Evolutionary conservation across 1,140 invertebrate species (phyloP).

Genomic region (Lasioglossum baleicum): DNA sequence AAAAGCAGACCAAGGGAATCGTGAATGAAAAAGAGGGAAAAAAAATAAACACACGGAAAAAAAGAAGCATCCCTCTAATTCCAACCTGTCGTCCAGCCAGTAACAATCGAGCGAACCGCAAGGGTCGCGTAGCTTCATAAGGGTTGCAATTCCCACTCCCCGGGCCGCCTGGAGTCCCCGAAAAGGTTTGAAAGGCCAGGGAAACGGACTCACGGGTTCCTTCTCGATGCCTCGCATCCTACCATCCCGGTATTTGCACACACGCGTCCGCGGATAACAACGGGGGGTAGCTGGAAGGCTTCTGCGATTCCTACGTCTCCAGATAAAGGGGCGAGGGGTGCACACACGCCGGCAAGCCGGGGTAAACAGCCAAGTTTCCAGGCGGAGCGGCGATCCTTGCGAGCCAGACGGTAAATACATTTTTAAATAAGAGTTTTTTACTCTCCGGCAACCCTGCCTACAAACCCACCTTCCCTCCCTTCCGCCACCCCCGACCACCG

Average conservation of each 20-base stretch:
- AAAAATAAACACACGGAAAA: too few species aligned
- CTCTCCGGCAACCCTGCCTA: slow-evolving; percentile 33
- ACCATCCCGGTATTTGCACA: slow-evolving; percentile 40
- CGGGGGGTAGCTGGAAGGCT: slow-evolving; percentile 35
- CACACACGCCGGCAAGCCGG: slow-evolving; percentile 33
- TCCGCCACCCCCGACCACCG: slow-evolving; percentile 7
- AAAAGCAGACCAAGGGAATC: not conserved
- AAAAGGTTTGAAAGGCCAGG: slow-evolving; percentile 60
- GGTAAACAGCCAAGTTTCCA: slow-evolving; percentile 70
- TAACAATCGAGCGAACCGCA: slow-evolving; percentile 43
- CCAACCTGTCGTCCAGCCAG: slow-evolving; percentile 31
- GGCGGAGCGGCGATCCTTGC: slow-evolving; percentile 68
- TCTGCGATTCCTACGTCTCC: slow-evolving; percentile 60
- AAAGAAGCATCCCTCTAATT: slow-evolving; percentile 18
- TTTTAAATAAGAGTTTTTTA: slow-evolving; percentile 80
- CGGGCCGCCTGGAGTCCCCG: slow-evolving; percentile 20
- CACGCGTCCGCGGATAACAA: slow-evolving; percentile 52
- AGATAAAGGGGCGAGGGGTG: slow-evolving; percentile 54
- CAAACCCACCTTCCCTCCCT: too few species aligned
- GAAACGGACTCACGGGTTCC: slow-evolving; percentile 57
- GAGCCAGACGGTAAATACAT: slow-evolving; percentile 78
- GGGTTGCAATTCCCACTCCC: slow-evolving; percentile 50
- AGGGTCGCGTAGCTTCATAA: slow-evolving; percentile 51
- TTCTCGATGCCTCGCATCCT: slow-evolving; percentile 25
- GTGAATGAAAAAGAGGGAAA: not conserved